Conservation (phyloP, 2,888 invertebrate species). For the Cactoblastis cactorum region DNA sequence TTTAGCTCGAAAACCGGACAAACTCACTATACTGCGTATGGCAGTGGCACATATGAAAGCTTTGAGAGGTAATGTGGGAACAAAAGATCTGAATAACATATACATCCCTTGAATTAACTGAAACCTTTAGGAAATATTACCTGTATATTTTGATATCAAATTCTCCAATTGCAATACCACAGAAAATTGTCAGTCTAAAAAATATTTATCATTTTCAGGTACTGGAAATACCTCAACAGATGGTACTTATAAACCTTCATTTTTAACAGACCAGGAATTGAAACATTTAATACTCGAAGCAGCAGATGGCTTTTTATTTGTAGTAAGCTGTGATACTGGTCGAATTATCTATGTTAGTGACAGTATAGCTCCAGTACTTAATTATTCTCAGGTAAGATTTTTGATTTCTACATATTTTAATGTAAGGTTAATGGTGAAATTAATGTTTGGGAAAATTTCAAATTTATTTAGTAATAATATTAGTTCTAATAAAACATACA, state of each 20-base stretch:
- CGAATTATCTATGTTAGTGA: constrained; percentile 99
- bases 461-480: no score
- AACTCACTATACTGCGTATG: constrained; percentile 99
- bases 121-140: no score
- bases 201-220: constrained; percentile 76
- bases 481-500: no score
- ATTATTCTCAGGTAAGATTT: constrained; percentile 89
- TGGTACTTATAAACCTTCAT: constrained; percentile 98
- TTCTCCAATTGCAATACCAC: no score
- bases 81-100: not conserved
- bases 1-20: constrained; percentile 98
- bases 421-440: no score
- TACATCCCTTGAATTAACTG: not conserved
- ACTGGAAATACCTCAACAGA: constrained; percentile 98
- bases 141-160: no score
- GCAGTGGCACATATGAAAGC: constrained; percentile 99
- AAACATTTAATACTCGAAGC: constrained; percentile 99
- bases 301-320: constrained; percentile 97
- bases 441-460: no score
- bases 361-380: constrained; percentile 97
- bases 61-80: constrained; percentile 85
- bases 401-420: not conserved
- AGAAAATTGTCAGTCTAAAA: not conserved
- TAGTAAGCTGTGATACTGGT: constrained; percentile 98
- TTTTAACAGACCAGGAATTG: constrained; percentile 98